Conservation (phyloP, 2,113 vertebrate species). For the Salvelinus fontinalis region DNA sequence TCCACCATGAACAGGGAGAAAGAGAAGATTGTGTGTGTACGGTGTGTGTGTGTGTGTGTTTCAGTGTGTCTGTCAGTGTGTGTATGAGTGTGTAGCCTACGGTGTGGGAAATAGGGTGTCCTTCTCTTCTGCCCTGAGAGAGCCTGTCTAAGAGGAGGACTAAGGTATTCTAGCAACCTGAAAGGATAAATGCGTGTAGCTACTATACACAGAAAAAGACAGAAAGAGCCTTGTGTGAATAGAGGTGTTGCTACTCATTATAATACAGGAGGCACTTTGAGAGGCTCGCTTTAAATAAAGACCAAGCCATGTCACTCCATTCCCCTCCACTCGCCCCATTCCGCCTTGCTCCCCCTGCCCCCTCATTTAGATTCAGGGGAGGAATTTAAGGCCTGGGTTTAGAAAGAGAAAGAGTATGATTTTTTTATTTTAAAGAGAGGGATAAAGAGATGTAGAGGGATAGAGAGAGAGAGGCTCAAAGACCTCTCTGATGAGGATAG, state of each 20-base stretch:
- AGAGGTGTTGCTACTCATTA: conserved; percentile 63
- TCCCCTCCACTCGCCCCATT: neutral
- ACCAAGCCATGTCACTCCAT: conserved; percentile 32
- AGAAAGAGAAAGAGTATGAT: neutral
- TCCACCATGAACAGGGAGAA: conserved; percentile 23
- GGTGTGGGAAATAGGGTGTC: conserved; percentile 56
- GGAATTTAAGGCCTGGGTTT: conserved; percentile 42
- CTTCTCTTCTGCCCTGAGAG: conserved; percentile 2
- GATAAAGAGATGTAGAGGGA: neutral
- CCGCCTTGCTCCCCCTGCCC: conserved; percentile 12
- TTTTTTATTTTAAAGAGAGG: conserved; percentile 9
- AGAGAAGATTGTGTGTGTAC: conserved; percentile 41
- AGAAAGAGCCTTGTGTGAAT: conserved; percentile 60
- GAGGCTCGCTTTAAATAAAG: conserved; percentile 50
- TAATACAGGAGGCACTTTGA: conserved; percentile 60
- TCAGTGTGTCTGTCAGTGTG: conserved; percentile 32
- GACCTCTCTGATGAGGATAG: too few species aligned
- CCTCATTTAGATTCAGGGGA: conserved; percentile 2
- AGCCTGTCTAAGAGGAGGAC: conserved; percentile 17
- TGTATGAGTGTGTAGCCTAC: conserved; percentile 23
- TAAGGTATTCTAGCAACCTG: conserved; percentile 36
- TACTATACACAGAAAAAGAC: conserved; percentile 20
- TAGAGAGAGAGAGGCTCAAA: neutral
- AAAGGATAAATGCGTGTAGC: conserved; percentile 26
- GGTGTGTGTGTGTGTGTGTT: conserved; percentile 41